A percentile compares a stretch with the other conserved stretches of the same genome.
Conservation (phyloP, 2,888 invertebrate species). For the Lasioglossum lativentre region DNA sequence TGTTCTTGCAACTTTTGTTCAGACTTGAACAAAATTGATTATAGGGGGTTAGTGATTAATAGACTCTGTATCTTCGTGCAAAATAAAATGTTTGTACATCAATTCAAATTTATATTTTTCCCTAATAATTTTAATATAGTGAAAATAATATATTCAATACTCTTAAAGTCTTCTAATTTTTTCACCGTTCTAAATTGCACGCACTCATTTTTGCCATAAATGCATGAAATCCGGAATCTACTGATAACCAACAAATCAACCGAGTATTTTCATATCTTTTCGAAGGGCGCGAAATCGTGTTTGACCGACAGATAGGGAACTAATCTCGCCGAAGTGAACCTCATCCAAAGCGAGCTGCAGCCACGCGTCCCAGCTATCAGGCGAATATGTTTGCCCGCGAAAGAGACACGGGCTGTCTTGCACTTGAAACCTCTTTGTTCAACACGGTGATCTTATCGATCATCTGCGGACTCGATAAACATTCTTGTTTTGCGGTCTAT, state of each 20-base stretch:
- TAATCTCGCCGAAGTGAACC: neutral
- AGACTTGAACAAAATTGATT: no score
- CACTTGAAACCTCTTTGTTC: constrained; percentile 43
- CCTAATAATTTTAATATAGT: no score
- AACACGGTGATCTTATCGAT: constrained; percentile 51
- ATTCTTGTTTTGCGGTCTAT: constrained; percentile 22
- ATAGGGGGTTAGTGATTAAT: no score
- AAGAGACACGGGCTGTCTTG: constrained; percentile 20
- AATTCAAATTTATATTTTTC: no score
- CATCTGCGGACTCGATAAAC: constrained; percentile 38
- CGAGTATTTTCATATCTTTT: neutral
- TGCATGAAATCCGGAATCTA: neutral
- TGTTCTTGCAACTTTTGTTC: no score
- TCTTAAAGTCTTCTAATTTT: no score
- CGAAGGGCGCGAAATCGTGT: neutral
- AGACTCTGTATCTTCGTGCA: no score
- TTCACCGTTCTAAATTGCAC: no score
- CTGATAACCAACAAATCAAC: neutral
- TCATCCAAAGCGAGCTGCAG: constrained; percentile 19
- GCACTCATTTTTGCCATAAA: no score
- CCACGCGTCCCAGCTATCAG: constrained; percentile 29
- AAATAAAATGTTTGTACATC: no score
- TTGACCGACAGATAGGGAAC: neutral
- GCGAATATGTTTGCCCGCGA: constrained; percentile 55
- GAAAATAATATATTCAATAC: no score